Percentiles rank a stretch among this genome's conserved stretches.
Evolutionary conservation across 2,888 invertebrate genomes (phyloP).

Genomic region (Cetonia aurata): DNA sequence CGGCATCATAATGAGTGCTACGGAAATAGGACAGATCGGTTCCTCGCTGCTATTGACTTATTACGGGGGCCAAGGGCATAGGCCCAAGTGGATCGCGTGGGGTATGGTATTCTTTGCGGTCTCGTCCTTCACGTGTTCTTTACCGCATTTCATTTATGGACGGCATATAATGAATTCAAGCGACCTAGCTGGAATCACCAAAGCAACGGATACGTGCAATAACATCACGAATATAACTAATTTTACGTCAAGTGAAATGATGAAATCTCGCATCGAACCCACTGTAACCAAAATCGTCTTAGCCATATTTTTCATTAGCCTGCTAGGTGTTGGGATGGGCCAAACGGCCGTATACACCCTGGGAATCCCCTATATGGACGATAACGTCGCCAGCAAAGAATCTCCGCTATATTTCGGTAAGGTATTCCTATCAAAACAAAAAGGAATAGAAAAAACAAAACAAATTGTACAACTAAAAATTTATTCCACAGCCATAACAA

Average conservation of each 20-base stretch:
- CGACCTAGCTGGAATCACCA: slow-evolving; percentile 64
- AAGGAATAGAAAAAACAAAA: neutral
- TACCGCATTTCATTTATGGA: slow-evolving; percentile 90
- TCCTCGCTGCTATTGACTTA: slow-evolving; percentile 90
- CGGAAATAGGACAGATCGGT: slow-evolving; percentile 93
- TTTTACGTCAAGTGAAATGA: slow-evolving; percentile 45
- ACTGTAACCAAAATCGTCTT: slow-evolving; percentile 85
- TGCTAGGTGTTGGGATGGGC: slow-evolving; percentile 91
- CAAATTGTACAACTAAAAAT: neutral
- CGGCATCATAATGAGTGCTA: slow-evolving; percentile 89
- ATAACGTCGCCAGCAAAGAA: slow-evolving; percentile 92
- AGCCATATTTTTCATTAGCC: slow-evolving; percentile 88
- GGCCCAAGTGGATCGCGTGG: slow-evolving; percentile 94
- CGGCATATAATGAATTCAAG: slow-evolving; percentile 75
- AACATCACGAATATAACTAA: slow-evolving; percentile 37
- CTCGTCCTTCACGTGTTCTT: slow-evolving; percentile 87
- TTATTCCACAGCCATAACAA: slow-evolving; percentile 82
- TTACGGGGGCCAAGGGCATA: slow-evolving; percentile 90
- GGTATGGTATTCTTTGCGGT: slow-evolving; percentile 91
- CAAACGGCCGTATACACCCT: slow-evolving; percentile 93
- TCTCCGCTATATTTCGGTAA: slow-evolving; percentile 93
- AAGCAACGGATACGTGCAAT: slow-evolving; percentile 66
- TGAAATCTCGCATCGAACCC: slow-evolving; percentile 76
- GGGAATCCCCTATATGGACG: slow-evolving; percentile 94
- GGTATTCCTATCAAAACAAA: slow-evolving; percentile 55